Evolutionary conservation across 2,888 invertebrate genomes (phyloP).

Genomic region (Caenorhabditis parvicauda): DNA sequence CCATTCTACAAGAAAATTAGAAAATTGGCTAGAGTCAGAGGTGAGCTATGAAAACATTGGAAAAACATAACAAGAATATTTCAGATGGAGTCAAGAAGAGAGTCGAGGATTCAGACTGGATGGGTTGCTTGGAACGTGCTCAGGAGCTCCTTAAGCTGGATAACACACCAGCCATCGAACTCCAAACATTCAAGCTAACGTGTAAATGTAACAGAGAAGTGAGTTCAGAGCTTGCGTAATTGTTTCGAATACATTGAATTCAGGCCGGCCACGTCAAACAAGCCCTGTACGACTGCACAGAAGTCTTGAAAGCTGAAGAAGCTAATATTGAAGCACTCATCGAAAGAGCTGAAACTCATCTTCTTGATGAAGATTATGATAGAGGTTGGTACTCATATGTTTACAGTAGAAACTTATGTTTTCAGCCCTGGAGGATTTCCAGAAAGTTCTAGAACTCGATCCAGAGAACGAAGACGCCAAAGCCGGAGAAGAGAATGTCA

Average conservation of each 20-base stretch:
- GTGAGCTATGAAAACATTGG: slow-evolving; percentile 2
- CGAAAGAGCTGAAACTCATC: slow-evolving; percentile 86
- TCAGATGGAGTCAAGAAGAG: slow-evolving; percentile 24
- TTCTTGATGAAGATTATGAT: slow-evolving; percentile 84
- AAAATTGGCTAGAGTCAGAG: slow-evolving; percentile 73
- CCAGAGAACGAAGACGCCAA: slow-evolving; percentile 78
- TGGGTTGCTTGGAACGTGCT: slow-evolving; percentile 74
- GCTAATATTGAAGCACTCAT: slow-evolving; percentile 77
- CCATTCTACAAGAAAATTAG: slow-evolving; percentile 92
- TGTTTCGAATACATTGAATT: slow-evolving; percentile 7
- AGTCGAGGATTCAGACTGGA: slow-evolving; percentile 63
- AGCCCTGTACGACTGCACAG: slow-evolving; percentile 77
- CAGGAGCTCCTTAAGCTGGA: slow-evolving; percentile 72
- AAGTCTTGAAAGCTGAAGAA: slow-evolving; percentile 75
- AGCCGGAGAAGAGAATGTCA: slow-evolving; percentile 83
- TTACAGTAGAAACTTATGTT: too few species aligned
- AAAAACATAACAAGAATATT: neutral
- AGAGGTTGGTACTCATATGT: slow-evolving; percentile 69
- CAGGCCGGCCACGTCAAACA: slow-evolving; percentile 74
- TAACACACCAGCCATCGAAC: slow-evolving; percentile 68
- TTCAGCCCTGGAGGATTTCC: slow-evolving; percentile 81
- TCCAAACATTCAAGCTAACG: slow-evolving; percentile 74
- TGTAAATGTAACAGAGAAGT: slow-evolving; percentile 75
- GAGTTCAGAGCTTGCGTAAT: slow-evolving; percentile 6
- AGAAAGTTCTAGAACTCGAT: slow-evolving; percentile 81